A percentile compares a stretch with the other conserved stretches of the same genome.
Conservation (phyloP, 2,113 vertebrate genomes). For the Lepisosteus osseus region DNA sequence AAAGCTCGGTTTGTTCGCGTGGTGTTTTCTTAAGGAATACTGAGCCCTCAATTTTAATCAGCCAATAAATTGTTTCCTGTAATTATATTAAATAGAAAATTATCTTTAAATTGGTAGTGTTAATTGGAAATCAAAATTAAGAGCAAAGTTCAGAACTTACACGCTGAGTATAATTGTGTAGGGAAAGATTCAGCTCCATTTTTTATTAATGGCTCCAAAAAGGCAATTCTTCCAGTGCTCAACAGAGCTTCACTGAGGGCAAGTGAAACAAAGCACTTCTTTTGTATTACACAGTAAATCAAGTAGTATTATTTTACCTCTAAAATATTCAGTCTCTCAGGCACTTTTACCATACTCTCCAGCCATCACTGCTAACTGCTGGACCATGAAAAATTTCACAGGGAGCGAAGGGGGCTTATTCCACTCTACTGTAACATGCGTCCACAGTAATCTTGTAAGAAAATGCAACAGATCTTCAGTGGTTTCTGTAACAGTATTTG, state of each 20-base stretch:
- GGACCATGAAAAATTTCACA: constrained; percentile 89
- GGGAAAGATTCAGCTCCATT: constrained; percentile 71
- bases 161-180: constrained; percentile 71
- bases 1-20: constrained; percentile 66
- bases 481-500: constrained; percentile 75
- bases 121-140: constrained; percentile 95
- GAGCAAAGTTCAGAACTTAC: constrained; percentile 82
- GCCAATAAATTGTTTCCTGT: constrained; percentile 93
- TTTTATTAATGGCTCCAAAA: constrained; percentile 69
- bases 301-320: constrained; percentile 95
- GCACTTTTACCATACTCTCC: constrained; percentile 93
- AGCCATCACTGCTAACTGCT: constrained; percentile 87
- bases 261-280: constrained; percentile 75
- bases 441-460: constrained; percentile 97
- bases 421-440: constrained; percentile 94
- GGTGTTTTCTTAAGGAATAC: constrained; percentile 78
- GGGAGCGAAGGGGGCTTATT: constrained; percentile 81
- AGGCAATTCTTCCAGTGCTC: constrained; percentile 47
- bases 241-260: constrained; percentile 61
- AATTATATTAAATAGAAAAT: constrained; percentile 91
- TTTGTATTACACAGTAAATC: constrained; percentile 91
- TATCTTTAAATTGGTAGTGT: constrained; percentile 84
- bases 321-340: constrained; percentile 97
- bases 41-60: constrained; percentile 87
- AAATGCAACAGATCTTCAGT: constrained; percentile 79